Percentiles rank a stretch among this genome's conserved stretches.
Conservation (phyloP, 2,888 invertebrate species). For the Macrophya alboannulata region DNA sequence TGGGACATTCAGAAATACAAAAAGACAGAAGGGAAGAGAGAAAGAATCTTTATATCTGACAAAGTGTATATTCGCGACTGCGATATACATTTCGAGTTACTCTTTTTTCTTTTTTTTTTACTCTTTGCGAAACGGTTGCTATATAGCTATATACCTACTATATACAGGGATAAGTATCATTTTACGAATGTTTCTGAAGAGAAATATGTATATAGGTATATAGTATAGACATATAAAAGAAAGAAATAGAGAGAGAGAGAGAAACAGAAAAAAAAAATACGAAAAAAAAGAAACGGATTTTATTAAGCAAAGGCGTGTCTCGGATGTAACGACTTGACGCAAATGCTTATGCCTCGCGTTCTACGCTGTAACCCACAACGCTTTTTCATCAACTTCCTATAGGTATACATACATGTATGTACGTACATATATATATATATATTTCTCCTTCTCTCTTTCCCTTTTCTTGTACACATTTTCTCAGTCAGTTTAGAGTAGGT, state of each 20-base stretch:
- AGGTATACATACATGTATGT: no score
- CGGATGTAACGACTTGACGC: constrained; percentile 27
- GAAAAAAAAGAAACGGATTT: not conserved
- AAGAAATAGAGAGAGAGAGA: not conserved
- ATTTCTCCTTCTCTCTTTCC: not conserved
- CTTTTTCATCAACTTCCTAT: not conserved
- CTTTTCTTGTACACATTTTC: not conserved
- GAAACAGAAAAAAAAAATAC: not conserved
- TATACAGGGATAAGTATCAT: constrained; percentile 27
- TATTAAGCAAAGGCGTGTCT: constrained; percentile 13
- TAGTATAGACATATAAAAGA: not conserved
- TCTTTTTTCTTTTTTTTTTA: constrained; percentile 26
- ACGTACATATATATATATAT: no score
- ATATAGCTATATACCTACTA: no score
- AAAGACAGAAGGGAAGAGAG: not conserved
- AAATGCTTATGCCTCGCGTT: not conserved
- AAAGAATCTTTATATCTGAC: not conserved
- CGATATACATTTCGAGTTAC: not conserved
- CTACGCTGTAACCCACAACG: no score
- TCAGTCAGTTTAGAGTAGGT: no score
- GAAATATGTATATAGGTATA: not conserved
- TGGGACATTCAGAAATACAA: not conserved
- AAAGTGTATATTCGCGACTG: not conserved
- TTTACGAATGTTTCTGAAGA: not conserved
- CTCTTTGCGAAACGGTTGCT: not conserved